A percentile compares a stretch with the other conserved stretches of the same genome.
phyloP scores from a whole-genome alignment of 2,888 invertebrate species.

The Torymus tubicola region DNA sequence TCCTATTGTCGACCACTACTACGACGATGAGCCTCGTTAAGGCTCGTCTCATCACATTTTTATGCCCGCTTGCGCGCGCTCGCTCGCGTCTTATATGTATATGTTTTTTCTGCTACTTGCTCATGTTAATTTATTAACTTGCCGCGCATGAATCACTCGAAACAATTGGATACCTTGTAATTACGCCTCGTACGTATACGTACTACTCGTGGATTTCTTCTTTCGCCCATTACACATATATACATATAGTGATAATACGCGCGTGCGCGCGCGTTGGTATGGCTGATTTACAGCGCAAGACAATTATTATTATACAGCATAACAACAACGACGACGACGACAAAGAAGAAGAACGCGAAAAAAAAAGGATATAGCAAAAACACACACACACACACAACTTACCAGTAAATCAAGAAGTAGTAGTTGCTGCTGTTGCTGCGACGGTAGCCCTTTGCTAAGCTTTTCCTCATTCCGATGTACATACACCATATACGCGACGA shows the following conservation, averaged over 20 bases:
- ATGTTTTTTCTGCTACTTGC: conserved; percentile 40
- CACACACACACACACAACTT: too few species aligned
- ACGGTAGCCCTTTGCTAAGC: too few species aligned
- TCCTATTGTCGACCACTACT: background rate
- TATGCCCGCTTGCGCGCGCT: background rate
- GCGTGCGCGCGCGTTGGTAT: background rate
- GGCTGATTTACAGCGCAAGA: conserved; percentile 44
- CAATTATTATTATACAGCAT: conserved; percentile 39
- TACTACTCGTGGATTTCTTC: conserved; percentile 25
- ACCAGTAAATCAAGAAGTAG: conserved; percentile 36
- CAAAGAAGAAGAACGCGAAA: background rate
- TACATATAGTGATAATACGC: conserved; percentile 1
- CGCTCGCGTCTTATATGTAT: background rate
- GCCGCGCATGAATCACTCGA: conserved; percentile 50
- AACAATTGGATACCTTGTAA: conserved; percentile 47
- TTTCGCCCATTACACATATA: conserved; percentile 5
- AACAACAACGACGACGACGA: background rate
- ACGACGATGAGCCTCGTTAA: conserved; percentile 33
- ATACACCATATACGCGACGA: too few species aligned
- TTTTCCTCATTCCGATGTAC: conserved; percentile 32
- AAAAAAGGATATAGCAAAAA: background rate
- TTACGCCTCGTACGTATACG: conserved; percentile 26
- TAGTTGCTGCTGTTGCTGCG: background rate
- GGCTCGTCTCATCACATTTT: conserved; percentile 7
- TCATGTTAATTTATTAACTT: conserved; percentile 49